Percentiles rank a stretch among this genome's conserved stretches.
Conservation (phyloP, 2,888 invertebrate species). For the Priocnemis perturbator region DNA sequence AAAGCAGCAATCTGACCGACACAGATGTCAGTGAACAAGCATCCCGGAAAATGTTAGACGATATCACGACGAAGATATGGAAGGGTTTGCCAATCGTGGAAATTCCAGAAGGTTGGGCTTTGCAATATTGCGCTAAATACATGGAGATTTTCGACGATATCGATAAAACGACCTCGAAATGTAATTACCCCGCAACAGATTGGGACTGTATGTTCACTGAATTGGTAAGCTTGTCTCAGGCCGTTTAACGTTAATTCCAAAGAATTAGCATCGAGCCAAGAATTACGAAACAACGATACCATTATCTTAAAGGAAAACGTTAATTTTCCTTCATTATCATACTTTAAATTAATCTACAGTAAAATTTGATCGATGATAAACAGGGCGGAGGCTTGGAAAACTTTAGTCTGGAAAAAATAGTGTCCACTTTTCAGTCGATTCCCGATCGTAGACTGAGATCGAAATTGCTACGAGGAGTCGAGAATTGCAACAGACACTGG, state of each 20-base stretch:
- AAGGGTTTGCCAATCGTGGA: conserved; percentile 28
- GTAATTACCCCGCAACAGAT: conserved; percentile 22
- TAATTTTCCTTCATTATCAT: no score
- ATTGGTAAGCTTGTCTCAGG: conserved; percentile 23
- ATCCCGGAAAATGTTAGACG: conserved; percentile 28
- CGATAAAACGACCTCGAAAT: conserved; percentile 20
- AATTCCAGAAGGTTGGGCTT: conserved; percentile 29
- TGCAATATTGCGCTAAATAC: conserved; percentile 24
- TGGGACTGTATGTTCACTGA: conserved; percentile 41
- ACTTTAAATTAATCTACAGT: no score
- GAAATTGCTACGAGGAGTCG: conserved; percentile 27
- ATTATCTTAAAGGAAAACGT: no score
- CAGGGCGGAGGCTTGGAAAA: conserved; percentile 29
- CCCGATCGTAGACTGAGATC: conserved; percentile 19
- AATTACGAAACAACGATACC: no score
- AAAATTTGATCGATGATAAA: not conserved
- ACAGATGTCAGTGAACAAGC: no score
- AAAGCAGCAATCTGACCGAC: no score
- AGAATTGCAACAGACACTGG: conserved; percentile 34
- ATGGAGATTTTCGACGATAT: conserved; percentile 32
- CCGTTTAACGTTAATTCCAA: no score
- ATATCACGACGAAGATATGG: conserved; percentile 39
- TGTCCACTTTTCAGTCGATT: conserved; percentile 27
- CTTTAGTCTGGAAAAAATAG: conserved; percentile 33
- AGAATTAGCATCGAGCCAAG: no score